Evolutionary conservation across 2,888 invertebrate species (phyloP).

Genomic region (Palloptera scutellata): DNA sequence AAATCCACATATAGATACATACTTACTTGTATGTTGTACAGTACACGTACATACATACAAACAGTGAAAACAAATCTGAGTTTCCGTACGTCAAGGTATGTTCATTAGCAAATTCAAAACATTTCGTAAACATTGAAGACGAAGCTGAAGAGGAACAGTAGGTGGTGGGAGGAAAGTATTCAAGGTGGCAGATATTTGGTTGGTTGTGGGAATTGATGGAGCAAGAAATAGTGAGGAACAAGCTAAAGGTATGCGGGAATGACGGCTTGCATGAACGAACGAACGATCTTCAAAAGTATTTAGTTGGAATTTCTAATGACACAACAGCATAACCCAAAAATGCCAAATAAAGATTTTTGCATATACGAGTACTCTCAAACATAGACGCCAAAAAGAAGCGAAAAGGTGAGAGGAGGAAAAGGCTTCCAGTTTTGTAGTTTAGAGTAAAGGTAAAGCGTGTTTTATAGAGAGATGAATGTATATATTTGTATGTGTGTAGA

Average conservation of each 20-base stretch:
- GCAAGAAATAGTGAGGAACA: too few relatives aligned
- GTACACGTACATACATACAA: background rate
- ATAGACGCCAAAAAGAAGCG: too few relatives aligned
- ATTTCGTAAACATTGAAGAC: slow-evolving; percentile 25
- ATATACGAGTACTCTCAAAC: background rate
- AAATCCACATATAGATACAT: background rate
- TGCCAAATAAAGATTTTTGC: slow-evolving; percentile 16
- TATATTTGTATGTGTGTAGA: too few relatives aligned
- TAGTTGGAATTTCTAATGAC: slow-evolving; percentile 44
- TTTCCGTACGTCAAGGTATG: slow-evolving; percentile 44
- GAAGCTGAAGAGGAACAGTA: background rate
- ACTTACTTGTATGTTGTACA: background rate
- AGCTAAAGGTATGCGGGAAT: too few relatives aligned
- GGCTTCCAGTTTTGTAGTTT: too few relatives aligned
- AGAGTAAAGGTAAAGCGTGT: too few relatives aligned
- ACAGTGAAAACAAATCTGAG: slow-evolving; percentile 8
- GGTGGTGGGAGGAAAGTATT: background rate
- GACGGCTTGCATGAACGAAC: background rate
- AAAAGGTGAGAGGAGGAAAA: too few relatives aligned
- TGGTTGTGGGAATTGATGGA: slow-evolving; percentile 9
- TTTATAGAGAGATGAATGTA: too few relatives aligned
- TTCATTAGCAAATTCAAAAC: slow-evolving; percentile 55
- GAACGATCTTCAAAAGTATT: slow-evolving; percentile 33
- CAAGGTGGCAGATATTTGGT: slow-evolving; percentile 2
- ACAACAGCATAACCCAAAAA: background rate